A percentile compares a stretch with the other conserved stretches of the same genome.
phyloP scores from a whole-genome alignment of 2,888 invertebrate species.

The Sarcophaga variegata region DNA sequence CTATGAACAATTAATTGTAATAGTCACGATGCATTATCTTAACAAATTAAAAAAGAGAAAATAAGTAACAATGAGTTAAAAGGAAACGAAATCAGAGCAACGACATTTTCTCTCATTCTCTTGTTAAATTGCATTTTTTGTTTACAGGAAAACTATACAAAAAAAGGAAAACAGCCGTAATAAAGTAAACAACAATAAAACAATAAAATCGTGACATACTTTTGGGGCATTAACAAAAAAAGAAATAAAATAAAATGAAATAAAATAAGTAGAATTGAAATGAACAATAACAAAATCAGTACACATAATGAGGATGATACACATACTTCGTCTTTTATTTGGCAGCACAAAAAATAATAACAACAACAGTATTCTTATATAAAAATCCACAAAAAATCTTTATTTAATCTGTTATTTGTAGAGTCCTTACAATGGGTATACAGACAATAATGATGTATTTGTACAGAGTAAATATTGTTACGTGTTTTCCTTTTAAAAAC shows the following conservation, averaged over 20 bases:
- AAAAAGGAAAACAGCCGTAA: constrained; percentile 31
- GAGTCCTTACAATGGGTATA: too few relatives aligned
- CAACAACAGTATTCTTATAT: neutral
- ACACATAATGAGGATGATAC: constrained; percentile 37
- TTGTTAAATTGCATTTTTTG: too few relatives aligned
- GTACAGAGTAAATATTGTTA: too few relatives aligned
- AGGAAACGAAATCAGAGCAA: constrained; percentile 34
- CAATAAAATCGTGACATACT: constrained; percentile 50
- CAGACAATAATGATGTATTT: too few relatives aligned
- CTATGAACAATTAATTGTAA: constrained; percentile 36
- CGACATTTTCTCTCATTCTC: constrained; percentile 4
- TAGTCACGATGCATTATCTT: too few relatives aligned
- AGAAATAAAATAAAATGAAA: too few relatives aligned
- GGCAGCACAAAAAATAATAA: neutral
- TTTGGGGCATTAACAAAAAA: constrained; percentile 28
- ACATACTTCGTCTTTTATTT: neutral
- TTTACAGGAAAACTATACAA: constrained; percentile 2
- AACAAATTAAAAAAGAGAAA: neutral
- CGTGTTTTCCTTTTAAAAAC: too few relatives aligned
- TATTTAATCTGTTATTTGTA: too few relatives aligned
- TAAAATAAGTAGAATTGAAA: too few relatives aligned
- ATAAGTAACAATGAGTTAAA: neutral
- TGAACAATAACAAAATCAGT: too few relatives aligned
- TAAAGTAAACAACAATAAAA: constrained; percentile 2
- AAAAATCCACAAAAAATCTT: too few relatives aligned